A percentile compares a stretch with the other conserved stretches of the same genome.
These are phyloP conservation scores for Mustela nigripes DNA, from an alignment of 2,113 vertebrate genomes.

Conservation along the genomic window DNA sequence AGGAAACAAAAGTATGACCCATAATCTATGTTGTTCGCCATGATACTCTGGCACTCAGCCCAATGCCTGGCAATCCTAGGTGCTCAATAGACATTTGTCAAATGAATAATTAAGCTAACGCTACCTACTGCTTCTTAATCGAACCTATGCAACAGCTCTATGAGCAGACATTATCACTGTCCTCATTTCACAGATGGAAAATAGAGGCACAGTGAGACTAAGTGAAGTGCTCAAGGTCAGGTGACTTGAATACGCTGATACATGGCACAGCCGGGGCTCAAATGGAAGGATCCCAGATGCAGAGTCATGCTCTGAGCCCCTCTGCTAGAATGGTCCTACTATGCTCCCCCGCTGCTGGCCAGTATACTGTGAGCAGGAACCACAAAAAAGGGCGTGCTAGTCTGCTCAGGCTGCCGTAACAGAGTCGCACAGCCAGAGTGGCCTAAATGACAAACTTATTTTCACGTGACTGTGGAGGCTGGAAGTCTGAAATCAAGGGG, in stretches of 20 bases:
- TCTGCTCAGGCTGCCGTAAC: fast-evolving
- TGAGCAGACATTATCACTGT: neutral
- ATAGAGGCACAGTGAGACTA: neutral
- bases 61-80: neutral
- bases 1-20: neutral
- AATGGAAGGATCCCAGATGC: fast-evolving
- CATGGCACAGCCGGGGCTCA: neutral
- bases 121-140: neutral
- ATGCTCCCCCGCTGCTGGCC: neutral
- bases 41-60: neutral
- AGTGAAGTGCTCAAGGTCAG: neutral
- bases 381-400: fast-evolving
- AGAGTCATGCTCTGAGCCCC: neutral
- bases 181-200: neutral
- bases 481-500: neutral
- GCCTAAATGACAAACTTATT: fast-evolving
- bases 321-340: neutral
- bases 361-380: fast-evolving
- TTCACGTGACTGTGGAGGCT: neutral
- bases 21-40: fast-evolving
- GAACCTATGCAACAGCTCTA: neutral
- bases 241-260: neutral
- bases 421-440: neutral
- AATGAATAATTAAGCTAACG: neutral
- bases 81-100: neutral